phyloP scores from a whole-genome alignment of 2,888 invertebrate genomes.

The Plagodis dolabraria region DNA sequence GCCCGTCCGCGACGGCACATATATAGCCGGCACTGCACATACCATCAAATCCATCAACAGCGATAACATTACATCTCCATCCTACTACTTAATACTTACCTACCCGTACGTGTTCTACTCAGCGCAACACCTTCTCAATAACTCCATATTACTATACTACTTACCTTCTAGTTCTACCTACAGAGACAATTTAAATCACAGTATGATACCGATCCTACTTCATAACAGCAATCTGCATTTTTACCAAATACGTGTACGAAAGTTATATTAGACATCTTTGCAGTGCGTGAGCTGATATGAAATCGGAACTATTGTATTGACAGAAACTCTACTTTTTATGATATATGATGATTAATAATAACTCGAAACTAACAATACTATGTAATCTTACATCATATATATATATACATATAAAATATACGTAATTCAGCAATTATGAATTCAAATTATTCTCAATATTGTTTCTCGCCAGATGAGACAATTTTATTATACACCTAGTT shows the following conservation, averaged over 20 bases:
- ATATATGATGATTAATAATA: no score
- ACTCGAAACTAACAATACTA: no score
- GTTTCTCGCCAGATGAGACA: no score
- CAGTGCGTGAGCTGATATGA: background rate
- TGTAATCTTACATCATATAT: no score
- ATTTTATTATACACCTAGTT: no score
- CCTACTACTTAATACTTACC: constrained; percentile 10
- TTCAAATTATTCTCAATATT: no score
- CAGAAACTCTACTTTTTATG: no score
- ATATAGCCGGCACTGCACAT: constrained; percentile 69
- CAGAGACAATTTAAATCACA: background rate
- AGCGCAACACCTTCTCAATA: background rate
- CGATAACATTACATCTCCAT: constrained; percentile 8
- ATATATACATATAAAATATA: no score
- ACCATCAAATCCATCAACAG: constrained; percentile 31
- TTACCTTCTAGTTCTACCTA: no score
- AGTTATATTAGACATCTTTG: no score
- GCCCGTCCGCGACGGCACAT: constrained; percentile 81
- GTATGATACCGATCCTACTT: background rate
- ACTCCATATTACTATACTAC: background rate
- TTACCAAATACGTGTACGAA: background rate
- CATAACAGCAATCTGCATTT: background rate
- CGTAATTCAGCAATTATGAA: no score
- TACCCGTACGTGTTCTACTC: constrained; percentile 8
- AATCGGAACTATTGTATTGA: background rate